Base-by-base conservation (phyloP, 2,797 vertebrate species). In the Schizothorax lantsangensis region DNA sequence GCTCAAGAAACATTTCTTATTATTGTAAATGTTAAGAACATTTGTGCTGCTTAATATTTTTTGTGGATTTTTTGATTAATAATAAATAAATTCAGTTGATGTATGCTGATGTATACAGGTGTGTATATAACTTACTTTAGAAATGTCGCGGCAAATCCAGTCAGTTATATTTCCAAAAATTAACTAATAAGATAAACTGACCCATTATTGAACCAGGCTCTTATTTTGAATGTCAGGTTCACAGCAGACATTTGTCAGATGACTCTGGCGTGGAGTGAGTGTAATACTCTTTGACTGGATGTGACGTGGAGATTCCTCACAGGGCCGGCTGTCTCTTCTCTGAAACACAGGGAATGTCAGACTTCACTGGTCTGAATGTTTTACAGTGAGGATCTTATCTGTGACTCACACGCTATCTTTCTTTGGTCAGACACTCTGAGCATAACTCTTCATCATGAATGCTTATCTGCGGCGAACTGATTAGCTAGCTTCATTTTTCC, bases 291-390 rank as follows among this genome's bases (percentile, higher is more conserved):
- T 78, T 80, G 52, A 80, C 38, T 72, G 84, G 52, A 62, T 62
- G 66, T 79, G 68, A 80, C 10, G 66, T 69, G 33, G 9, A 68
- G 83, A 80, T 74, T 74, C 71, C 68, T 86, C 54, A 73, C 54
- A 40, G 64, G 69, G 69, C 33, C 57, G 43, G 52, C 40, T 86
- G 78, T 86, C 77, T 86, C 78, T 59, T 64, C 69, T 81, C 79
- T 81, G 79, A 86, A 75, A 86, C 84, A 38, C 43, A 49, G 68
- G 5, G 78, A 86, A 81, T 86, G 84, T 86, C 84, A 64, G 40
- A 64, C 12, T 85, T 26, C 11, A 45, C 33, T 79, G 45, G 83
- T 21, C 49, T 79, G 52, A 79, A 79, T 79, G 66, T 80, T 86
- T 86, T 33, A 14, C 68, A 81, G 19, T 49, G 26, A 43, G 54